Base-by-base conservation (phyloP, 2,113 vertebrate species). In the Vulpes lagopus region DNA sequence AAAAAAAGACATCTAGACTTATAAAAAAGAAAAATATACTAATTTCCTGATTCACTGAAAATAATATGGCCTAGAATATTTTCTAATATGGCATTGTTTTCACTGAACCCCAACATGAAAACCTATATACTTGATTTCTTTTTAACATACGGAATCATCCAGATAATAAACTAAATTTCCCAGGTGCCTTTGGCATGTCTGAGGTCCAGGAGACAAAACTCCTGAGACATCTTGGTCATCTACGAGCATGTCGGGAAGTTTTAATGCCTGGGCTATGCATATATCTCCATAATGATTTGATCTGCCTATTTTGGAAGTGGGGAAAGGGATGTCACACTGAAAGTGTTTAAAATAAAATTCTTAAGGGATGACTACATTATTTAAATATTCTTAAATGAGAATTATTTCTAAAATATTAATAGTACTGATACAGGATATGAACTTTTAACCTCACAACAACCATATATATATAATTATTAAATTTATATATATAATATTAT, bases 1-100 rank as follows among this genome's bases (percentile, higher is more conserved):
- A 16, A 73, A 73, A 22, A 38, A 73, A 73, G 20, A 20, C n/a
- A 20, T 65, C 20, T 57, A 95, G 30, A 65, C n/a, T 86, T 93
- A 11, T 43, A 43, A 60, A 79, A 14, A 65, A 38, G 17, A 84
- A 38, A 89, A 89, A 43, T 3, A 10, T 22, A 89, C 69, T 53
- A 51, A 71, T 73, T 94, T 96, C 17, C 17, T 90, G n/a, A 11
- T 32, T 97, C 32, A n/a, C 17, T 90, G 30, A 12, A 94, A 95
- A 71, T 84, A 62, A 81, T 71, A 91, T 22, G 25, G 8, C 60
- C n/a, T 73, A 27, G 30, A 38, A 76, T 76, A 57, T 69, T 59
- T 73, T 86, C 38, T 4, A 92, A 83, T 22, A 25, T 9, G 60
- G 16, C 4, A 19, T 27, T 80, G 25, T 57, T 88, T 93, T 84